phyloP scores from a whole-genome alignment of 2,888 invertebrate species.

The Plebejus anna region DNA sequence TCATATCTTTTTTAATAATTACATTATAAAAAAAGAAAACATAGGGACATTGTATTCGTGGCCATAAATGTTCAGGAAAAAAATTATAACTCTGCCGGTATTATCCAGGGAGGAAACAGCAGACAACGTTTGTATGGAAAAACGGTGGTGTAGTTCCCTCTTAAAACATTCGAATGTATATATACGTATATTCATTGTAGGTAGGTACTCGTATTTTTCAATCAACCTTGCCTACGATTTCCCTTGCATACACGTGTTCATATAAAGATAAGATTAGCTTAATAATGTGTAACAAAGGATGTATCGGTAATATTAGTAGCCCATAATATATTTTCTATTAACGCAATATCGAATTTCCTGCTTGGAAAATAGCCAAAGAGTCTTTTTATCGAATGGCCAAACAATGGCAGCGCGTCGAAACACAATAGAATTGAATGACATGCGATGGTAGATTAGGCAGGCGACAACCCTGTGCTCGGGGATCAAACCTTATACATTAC shows the following conservation, averaged over 20 bases:
- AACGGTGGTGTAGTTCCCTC: too few species aligned
- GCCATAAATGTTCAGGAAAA: too few species aligned
- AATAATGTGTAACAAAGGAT: neutral
- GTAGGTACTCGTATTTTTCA: neutral
- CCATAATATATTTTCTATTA: slow-evolving; percentile 22
- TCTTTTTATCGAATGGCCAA: slow-evolving; percentile 71
- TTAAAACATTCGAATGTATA: too few species aligned
- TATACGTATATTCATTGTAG: too few species aligned
- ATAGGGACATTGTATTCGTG: too few species aligned
- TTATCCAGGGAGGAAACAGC: too few species aligned
- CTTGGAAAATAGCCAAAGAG: slow-evolving; percentile 70
- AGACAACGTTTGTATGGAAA: too few species aligned
- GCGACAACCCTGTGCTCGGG: slow-evolving; percentile 41
- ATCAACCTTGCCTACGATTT: neutral
- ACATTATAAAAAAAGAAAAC: too few species aligned
- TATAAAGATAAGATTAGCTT: neutral
- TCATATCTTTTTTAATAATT: too few species aligned
- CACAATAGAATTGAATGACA: slow-evolving; percentile 72
- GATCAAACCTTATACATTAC: slow-evolving; percentile 26
- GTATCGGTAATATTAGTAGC: slow-evolving; percentile 4
- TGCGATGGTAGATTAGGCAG: slow-evolving; percentile 76
- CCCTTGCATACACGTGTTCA: neutral
- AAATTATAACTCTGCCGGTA: too few species aligned
- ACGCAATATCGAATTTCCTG: slow-evolving; percentile 40
- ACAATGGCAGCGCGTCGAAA: slow-evolving; percentile 65